Base-by-base conservation (phyloP, 2,888 invertebrate species). In the Apamea crenata region DNA sequence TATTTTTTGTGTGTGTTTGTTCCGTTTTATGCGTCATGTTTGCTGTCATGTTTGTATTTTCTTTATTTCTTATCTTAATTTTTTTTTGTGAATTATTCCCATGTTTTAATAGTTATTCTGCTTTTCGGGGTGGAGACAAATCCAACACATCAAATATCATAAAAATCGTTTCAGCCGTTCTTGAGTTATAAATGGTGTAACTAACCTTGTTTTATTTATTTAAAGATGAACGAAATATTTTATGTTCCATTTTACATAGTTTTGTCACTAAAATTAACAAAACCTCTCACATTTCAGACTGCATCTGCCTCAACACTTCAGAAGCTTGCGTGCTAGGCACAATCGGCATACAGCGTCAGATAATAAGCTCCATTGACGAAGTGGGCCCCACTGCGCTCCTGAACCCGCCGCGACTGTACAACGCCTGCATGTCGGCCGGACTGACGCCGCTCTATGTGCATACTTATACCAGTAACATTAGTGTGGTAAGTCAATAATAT, bases 311-410 rank as follows among this genome's bases (percentile, higher is more conserved):
- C n/a, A 97, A 96, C 80, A 96, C 96, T 0, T 95, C 95, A 0
- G 97, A 97, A 74, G 91, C 97, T 0, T 94, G 95, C 7, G 94
- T 96, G 56, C 93, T 98, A 74, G 93, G 95, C 78, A 97, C 97
- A 25, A 95, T 97, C 44, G 98, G 98, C 0, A 94, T 97, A 3
- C 98, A 98, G 91, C 96, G 97, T 0, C 97, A 97, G 85, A 94
- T 98, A 29, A 94, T 98, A 18, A 94, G 96, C 61, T 97, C 97
- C 8, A 94, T 98, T 66, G 97, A 97, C 78, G 94, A 95, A 16
- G 95, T 96, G 0, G 98, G 98, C 0, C 97, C 98, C 1, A 95
- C 97, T 0, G 97, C 97, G 77, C 91, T 98, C 47, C 93, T 98
- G 40, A 97, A 97, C 86, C 98, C 98, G 0, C 93, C 96, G 14